A percentile compares a stretch with the other conserved stretches of the same genome.
These are phyloP conservation scores for Helleia helle DNA, from an alignment of 2,888 invertebrate species.

Conservation along the genomic window DNA sequence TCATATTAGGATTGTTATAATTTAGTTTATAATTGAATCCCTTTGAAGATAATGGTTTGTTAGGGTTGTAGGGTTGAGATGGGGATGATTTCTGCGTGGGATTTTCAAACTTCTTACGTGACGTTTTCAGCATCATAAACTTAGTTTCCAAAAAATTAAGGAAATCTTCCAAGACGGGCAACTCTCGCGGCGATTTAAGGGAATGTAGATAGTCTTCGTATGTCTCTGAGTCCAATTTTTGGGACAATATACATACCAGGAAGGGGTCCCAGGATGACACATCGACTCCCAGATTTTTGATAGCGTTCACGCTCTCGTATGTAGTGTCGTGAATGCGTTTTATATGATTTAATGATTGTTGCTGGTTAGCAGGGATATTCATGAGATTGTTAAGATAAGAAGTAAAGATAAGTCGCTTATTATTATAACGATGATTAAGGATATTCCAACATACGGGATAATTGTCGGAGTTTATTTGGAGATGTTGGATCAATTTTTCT, in stretches of 20 bases:
- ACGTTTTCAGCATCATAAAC: no score
- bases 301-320: constrained; percentile 20
- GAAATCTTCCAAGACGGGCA: no score
- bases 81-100: background rate
- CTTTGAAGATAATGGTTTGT: no score
- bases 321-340: constrained; percentile 21
- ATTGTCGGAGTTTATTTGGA: constrained; percentile 17
- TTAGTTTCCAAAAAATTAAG: no score
- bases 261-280: constrained; percentile 18
- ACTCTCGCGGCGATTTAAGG: constrained; percentile 12
- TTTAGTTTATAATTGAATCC: no score
- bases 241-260: no score
- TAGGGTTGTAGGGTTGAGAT: background rate
- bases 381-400: constrained; percentile 18
- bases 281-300: constrained; percentile 19
- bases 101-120: no score
- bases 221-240: constrained; percentile 18
- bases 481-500: constrained; percentile 16
- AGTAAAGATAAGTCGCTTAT: constrained; percentile 16
- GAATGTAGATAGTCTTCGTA: constrained; percentile 16
- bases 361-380: constrained; percentile 16
- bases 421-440: constrained; percentile 21
- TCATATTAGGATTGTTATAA: no score
- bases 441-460: constrained; percentile 22
- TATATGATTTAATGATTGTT: constrained; percentile 13